Percentiles rank a stretch among this genome's conserved stretches.
Conservation (phyloP, 2,888 invertebrate genomes). For the Drosophila algonquin region DNA sequence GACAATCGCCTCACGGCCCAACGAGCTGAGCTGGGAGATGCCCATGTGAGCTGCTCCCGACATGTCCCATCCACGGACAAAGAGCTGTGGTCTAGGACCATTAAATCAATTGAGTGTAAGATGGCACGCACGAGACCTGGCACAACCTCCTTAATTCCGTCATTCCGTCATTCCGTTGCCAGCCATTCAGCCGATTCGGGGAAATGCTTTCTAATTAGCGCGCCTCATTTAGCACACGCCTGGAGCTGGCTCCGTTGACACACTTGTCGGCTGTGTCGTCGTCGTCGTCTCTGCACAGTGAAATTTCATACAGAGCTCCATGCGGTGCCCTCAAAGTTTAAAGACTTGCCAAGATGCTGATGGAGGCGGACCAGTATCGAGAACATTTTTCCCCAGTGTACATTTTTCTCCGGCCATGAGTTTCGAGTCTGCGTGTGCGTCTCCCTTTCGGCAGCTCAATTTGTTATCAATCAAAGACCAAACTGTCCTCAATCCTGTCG, state of each 20-base stretch:
- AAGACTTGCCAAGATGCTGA: not conserved
- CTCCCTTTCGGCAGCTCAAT: conserved; percentile 28
- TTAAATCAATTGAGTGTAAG: conserved; percentile 80
- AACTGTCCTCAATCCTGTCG: conserved; percentile 41
- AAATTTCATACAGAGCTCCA: not conserved
- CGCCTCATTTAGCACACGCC: conserved; percentile 68
- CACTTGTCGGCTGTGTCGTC: not conserved
- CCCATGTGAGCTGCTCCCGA: conserved; percentile 27
- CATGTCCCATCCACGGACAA: conserved; percentile 20
- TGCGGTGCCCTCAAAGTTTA: conserved; percentile 5
- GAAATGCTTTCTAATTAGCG: conserved; percentile 70
- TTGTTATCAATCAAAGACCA: conserved; percentile 64
- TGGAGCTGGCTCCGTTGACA: conserved; percentile 6
- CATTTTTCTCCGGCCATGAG: not conserved
- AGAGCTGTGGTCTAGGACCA: conserved; percentile 41
- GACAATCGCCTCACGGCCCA: conserved; percentile 46
- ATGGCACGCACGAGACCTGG: conserved; percentile 61
- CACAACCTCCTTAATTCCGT: conserved; percentile 34
- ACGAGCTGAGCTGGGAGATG: not conserved
- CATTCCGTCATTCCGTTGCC: conserved; percentile 37
- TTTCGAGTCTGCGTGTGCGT: not conserved
- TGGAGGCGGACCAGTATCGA: not conserved
- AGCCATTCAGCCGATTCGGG: conserved; percentile 40
- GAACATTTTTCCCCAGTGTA: conserved; percentile 9
- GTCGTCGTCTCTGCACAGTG: not conserved